Evolutionary conservation across 2,797 vertebrate species (phyloP).

Genomic region (Leucoraja ocellata): DNA sequence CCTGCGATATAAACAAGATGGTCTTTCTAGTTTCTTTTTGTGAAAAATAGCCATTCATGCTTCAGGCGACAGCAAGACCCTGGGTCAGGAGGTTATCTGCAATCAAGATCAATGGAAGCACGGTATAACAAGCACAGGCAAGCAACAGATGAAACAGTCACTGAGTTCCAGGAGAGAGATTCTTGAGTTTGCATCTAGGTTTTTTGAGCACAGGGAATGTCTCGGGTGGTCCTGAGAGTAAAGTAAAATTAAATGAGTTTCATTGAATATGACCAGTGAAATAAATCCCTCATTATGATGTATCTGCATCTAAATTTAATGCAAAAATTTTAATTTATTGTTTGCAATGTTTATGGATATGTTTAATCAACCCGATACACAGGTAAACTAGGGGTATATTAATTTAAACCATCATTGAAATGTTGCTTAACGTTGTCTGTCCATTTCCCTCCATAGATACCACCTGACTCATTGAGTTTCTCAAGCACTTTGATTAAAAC

Average conservation of each 20-base stretch:
- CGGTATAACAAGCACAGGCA: background rate
- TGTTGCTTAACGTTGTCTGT: background rate
- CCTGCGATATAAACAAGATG: background rate
- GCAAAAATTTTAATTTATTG: background rate
- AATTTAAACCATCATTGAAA: background rate
- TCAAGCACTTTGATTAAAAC: too few relatives aligned
- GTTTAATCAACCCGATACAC: background rate
- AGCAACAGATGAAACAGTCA: background rate
- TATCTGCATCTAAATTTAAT: background rate
- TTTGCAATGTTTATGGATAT: background rate
- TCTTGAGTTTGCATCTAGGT: background rate
- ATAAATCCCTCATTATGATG: background rate
- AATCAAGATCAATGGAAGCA: background rate
- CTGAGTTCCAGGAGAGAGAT: background rate
- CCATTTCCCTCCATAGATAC: too few relatives aligned
- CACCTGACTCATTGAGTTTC: too few relatives aligned
- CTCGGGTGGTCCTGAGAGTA: background rate
- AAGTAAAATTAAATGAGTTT: background rate
- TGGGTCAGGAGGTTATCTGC: background rate
- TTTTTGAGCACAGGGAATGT: background rate
- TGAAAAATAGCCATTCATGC: slow-evolving; percentile 14
- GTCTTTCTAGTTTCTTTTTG: background rate
- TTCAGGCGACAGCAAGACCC: background rate
- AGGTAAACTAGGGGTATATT: background rate
- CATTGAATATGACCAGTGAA: background rate